Percentiles rank a stretch among this genome's conserved stretches.
phyloP scores from a whole-genome alignment of 2,113 vertebrate species.

The Hucho hucho region DNA sequence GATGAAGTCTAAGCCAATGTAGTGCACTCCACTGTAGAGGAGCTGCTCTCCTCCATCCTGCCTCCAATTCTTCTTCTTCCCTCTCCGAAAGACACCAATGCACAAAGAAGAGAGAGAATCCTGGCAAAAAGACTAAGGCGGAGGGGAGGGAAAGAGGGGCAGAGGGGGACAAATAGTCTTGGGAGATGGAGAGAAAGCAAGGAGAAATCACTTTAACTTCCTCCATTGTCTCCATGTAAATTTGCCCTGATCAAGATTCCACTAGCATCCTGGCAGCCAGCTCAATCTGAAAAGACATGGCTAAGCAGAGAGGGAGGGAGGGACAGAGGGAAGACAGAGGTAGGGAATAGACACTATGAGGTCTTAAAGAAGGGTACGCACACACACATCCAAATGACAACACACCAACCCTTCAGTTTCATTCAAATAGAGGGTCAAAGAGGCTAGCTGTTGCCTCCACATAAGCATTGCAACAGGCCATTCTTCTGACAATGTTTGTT shows the following conservation, averaged over 20 bases:
- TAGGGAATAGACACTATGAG: neutral
- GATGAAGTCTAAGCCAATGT: slow-evolving; percentile 68
- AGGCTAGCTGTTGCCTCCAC: neutral
- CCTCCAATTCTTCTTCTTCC: slow-evolving; percentile 53
- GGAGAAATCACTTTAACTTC: slow-evolving; percentile 68
- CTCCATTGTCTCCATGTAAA: slow-evolving; percentile 77
- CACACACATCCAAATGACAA: slow-evolving; percentile 18
- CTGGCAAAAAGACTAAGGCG: slow-evolving; percentile 40
- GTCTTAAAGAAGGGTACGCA: neutral
- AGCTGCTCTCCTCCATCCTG: slow-evolving; percentile 36
- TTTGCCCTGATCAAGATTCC: slow-evolving; percentile 77
- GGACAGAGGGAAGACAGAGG: neutral
- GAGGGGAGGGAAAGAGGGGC: slow-evolving; percentile 46
- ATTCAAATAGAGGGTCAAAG: neutral
- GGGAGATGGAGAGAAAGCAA: slow-evolving; percentile 26
- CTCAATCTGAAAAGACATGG: slow-evolving; percentile 54
- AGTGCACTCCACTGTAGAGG: slow-evolving; percentile 58
- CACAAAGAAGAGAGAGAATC: slow-evolving; percentile 35
- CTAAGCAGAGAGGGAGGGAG: slow-evolving; percentile 13
- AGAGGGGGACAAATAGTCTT: slow-evolving; percentile 21
- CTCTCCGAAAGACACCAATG: slow-evolving; percentile 44
- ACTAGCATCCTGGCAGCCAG: slow-evolving; percentile 62
- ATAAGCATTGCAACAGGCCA: too few species aligned
- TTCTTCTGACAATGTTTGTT: neutral
- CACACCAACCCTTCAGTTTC: neutral